Percentiles rank a stretch among this genome's conserved stretches.
Evolutionary conservation across 1,140 invertebrate species (phyloP).

Genomic region (Macrobrachium rosenbergii): DNA sequence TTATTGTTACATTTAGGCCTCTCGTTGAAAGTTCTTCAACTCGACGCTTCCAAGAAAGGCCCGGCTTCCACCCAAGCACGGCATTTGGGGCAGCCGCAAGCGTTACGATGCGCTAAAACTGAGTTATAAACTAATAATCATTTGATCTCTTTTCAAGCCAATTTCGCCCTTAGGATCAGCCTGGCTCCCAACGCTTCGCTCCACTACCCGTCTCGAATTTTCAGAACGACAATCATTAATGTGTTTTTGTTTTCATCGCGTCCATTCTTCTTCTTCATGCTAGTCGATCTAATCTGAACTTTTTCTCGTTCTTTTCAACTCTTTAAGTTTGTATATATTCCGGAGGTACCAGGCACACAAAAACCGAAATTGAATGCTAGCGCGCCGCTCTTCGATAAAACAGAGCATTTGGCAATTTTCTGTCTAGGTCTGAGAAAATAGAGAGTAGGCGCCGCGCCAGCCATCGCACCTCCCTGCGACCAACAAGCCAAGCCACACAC

Average conservation of each 20-base stretch:
- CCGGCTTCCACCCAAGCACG: no score
- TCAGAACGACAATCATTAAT: constrained; percentile 58
- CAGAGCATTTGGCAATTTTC: constrained; percentile 61
- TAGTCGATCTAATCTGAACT: constrained; percentile 11
- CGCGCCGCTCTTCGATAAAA: constrained; percentile 42
- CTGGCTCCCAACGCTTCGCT: not conserved
- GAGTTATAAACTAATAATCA: constrained; percentile 17
- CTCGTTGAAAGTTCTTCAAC: not conserved
- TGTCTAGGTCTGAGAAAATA: constrained; percentile 52
- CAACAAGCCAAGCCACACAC: constrained; percentile 29
- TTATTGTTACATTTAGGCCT: constrained; percentile 2
- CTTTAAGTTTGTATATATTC: constrained; percentile 4
- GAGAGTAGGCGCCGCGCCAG: constrained; percentile 30
- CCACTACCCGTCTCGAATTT: constrained; percentile 37
- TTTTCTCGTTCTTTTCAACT: constrained; percentile 10
- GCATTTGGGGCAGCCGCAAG: not conserved
- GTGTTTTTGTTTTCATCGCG: constrained; percentile 41
- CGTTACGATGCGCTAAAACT: no score
- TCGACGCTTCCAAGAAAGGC: not conserved
- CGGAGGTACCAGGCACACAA: not conserved
- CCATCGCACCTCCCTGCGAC: constrained; percentile 38
- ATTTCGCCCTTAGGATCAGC: constrained; percentile 36
- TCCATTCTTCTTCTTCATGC: constrained; percentile 21
- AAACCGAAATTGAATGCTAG: constrained; percentile 28
- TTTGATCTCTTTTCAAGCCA: constrained; percentile 52